Base-by-base conservation (phyloP, 2,888 invertebrate species). In the Eurytoma californica region DNA sequence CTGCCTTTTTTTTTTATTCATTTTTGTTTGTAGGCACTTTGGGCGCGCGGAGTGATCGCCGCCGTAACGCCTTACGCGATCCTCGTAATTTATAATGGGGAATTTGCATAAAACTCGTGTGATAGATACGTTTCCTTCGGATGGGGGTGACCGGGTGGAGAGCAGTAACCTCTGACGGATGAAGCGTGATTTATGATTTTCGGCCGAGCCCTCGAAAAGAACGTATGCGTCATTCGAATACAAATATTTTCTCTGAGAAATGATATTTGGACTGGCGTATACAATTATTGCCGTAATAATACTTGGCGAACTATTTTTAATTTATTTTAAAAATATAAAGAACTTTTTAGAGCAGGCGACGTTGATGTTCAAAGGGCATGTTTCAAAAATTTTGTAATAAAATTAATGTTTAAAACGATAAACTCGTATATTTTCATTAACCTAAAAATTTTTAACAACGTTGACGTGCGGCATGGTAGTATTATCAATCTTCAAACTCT, bases 71-170 rank as follows among this genome's bases (percentile, higher is more conserved):
- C 30, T 72, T 55, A 39, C 60, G 68, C 20, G 20, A 16, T 5
- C 58, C 39, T 51, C n/a, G 51, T 60, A 30, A 77, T 70, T 70
- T 70, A 70, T 70, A 77, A 77, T 65, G 69, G 57, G 12, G 30
- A 57, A 77, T 77, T 77, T 72, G 77, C 77, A 77, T 77, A 77
- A 51, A 30, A 51, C 58, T 49, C 30, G 63, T n/a, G 53, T 60
- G 77, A 77, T 77, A 66, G 77, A 77, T 66, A 66, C 39, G 77
- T 55, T 58, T n/a, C 30, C 72, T 63, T 55, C 30, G 53, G 67
- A 39, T 18, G 39, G 20, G 20, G 53, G 39, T 39, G 18, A 47
- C 39, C 12, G 47, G 49, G 14, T 72, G 47, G 9, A 53, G 30
- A 47, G 39, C 39, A 20, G 69, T 5, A 18, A 16, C 16, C 7